Evolutionary conservation across 1,140 invertebrate genomes (phyloP).

Genomic region (Drosophila pectinifera): DNA sequence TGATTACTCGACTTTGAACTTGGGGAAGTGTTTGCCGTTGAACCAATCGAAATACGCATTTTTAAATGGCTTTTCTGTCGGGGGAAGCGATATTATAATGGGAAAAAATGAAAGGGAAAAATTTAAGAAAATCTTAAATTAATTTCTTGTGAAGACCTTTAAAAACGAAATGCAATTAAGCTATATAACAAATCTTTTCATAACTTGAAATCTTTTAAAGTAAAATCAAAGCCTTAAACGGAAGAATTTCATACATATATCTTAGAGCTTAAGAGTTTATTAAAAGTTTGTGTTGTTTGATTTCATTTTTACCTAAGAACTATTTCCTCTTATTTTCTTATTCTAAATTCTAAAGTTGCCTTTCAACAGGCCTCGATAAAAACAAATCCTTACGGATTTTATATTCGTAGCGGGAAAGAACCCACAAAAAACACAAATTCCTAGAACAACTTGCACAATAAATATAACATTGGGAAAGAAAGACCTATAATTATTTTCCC

Average conservation of each 20-base stretch:
- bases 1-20: conserved; percentile 62
- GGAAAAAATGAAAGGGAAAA: not conserved
- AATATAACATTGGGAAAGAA: conserved; percentile 58
- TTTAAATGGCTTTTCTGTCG: not conserved
- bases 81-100: not conserved
- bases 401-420: not conserved
- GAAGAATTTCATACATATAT: no score
- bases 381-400: not conserved
- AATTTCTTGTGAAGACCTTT: no score
- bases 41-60: not conserved
- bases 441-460: conserved; percentile 37
- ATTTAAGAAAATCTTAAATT: no score
- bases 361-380: not conserved
- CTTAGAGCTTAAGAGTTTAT: no score
- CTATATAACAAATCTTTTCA: no score
- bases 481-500: conserved; percentile 29
- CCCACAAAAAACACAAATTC: not conserved
- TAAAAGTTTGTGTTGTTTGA: no score
- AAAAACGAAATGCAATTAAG: no score
- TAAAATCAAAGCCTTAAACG: no score
- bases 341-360: not conserved
- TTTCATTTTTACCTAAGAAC: no score
- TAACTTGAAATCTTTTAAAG: no score
- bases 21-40: conserved; percentile 36
- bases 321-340: no score